Evolutionary conservation across 2,888 invertebrate species (phyloP), one percentile per base, ranked within the genome.

Genomic region (Mellilla xanthometata): DNA sequence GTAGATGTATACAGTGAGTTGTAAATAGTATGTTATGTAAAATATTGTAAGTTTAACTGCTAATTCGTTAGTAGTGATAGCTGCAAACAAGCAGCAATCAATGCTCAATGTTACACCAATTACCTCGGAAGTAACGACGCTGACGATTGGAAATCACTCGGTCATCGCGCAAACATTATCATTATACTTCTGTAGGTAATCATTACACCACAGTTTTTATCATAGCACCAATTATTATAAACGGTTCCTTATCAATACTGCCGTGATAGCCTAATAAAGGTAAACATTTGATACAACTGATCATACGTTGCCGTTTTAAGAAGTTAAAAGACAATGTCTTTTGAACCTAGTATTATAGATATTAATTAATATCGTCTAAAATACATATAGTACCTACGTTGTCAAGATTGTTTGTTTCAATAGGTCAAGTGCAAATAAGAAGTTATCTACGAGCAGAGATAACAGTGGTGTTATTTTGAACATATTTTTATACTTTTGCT

Each of bases 91-190:
- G 22, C 22, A 34, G 40, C 27, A 35, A 46, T 46, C 39, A 39
- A 19, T 15, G 19, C 10, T 12, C 39, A 39, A 46, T 46, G 34
- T 22, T 12, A 35, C 30, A 30, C 12, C 35, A 36, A 39, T 46
- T 40, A 46, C 10, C 11, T 35, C 26, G 8, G 23, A 9, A 29
- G 23, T 30, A 30, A 34, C 29, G 22, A 30, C 30, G 10, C 12
- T 28, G 33, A 38, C 26, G 30, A 27, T 27, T 31, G 35, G 32
- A 27, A 40, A 45, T 34, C n/a, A 33, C 23, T 35, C 12, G 31
- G 10, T 33, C 19, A 42, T 33, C 33, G 15, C 12, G n/a, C 3
- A 27, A 33, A 39, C 33, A 39, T 15, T 30, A 15, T 45, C 26
- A 12, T 13, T 33, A 9, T 28, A 15, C 1, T 8, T 2, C 3